These are phyloP conservation scores for Tricholauxania praeusta DNA, from an alignment of 2,888 invertebrate genomes.

Conservation along the genomic window DNA sequence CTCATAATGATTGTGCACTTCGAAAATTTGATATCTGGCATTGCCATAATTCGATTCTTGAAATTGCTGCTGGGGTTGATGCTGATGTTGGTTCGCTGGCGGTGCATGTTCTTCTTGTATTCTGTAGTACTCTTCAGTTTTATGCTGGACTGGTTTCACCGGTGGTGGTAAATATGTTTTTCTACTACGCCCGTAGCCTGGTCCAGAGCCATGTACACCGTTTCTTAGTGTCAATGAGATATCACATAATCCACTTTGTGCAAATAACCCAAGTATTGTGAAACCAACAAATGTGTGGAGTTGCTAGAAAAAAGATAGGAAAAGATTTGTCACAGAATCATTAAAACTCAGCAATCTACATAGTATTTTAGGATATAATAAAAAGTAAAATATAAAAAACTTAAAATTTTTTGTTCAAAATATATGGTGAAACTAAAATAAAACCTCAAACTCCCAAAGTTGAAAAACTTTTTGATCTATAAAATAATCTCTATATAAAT, in stretches of 20 bases:
- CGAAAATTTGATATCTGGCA: constrained; percentile 56
- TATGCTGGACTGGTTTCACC: constrained; percentile 29
- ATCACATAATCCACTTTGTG: constrained; percentile 51
- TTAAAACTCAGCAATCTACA: too few relatives aligned
- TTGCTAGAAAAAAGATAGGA: constrained; percentile 38
- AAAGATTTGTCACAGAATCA: background rate
- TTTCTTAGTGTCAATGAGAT: constrained; percentile 52
- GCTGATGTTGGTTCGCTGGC: background rate
- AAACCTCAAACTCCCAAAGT: too few relatives aligned
- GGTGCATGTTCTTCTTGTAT: constrained; percentile 6
- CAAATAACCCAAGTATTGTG: constrained; percentile 50
- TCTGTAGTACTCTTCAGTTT: constrained; percentile 40
- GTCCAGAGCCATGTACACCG: background rate
- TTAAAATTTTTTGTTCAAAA: too few relatives aligned
- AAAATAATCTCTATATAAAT: too few relatives aligned
- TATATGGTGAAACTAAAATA: too few relatives aligned
- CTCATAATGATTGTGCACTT: constrained; percentile 57
- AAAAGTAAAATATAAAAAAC: too few relatives aligned
- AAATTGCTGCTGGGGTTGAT: constrained; percentile 43
- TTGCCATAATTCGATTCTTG: constrained; percentile 54
- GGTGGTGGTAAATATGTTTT: constrained; percentile 44
- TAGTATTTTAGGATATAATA: too few relatives aligned
- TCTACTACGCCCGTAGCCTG: background rate
- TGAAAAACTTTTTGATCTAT: too few relatives aligned
- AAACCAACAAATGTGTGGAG: constrained; percentile 45